Conservation (phyloP, 2,888 invertebrate species). For the Vandiemenella viatica region DNA sequence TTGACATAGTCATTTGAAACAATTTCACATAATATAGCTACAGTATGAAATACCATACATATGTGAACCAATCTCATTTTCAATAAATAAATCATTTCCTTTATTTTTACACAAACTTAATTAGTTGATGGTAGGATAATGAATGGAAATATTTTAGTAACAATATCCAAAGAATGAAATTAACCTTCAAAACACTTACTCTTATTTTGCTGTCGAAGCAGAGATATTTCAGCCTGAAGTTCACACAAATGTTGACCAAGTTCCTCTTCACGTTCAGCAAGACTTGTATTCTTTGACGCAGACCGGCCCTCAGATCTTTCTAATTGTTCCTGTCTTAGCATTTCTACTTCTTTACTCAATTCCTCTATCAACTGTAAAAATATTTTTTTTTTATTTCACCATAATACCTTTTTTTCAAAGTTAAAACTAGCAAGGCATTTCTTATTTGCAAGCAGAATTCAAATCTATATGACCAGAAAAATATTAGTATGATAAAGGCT, state of each 20-base stretch:
- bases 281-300: constrained; percentile 2
- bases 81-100: too few species aligned
- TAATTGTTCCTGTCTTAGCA: constrained; percentile 35
- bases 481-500: not conserved
- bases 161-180: too few species aligned
- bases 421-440: too few species aligned
- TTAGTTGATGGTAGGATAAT: too few species aligned
- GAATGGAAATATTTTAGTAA: too few species aligned
- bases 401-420: not conserved
- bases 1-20: too few species aligned
- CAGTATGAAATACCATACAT: too few species aligned
- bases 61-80: too few species aligned
- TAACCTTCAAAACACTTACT: too few species aligned
- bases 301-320: not conserved
- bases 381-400: not conserved
- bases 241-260: constrained; percentile 39
- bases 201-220: constrained; percentile 59
- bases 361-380: constrained; percentile 41
- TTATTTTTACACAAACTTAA: too few species aligned
- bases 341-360: constrained; percentile 49
- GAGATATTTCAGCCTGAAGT: constrained; percentile 54
- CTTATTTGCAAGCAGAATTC: too few species aligned
- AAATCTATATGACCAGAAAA: not conserved
- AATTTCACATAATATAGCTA: too few species aligned
- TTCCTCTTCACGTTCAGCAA: constrained; percentile 7